These are phyloP conservation scores for Tauraco hartlaubi DNA, from an alignment of 2,797 vertebrate genomes.

Conservation along the genomic window DNA sequence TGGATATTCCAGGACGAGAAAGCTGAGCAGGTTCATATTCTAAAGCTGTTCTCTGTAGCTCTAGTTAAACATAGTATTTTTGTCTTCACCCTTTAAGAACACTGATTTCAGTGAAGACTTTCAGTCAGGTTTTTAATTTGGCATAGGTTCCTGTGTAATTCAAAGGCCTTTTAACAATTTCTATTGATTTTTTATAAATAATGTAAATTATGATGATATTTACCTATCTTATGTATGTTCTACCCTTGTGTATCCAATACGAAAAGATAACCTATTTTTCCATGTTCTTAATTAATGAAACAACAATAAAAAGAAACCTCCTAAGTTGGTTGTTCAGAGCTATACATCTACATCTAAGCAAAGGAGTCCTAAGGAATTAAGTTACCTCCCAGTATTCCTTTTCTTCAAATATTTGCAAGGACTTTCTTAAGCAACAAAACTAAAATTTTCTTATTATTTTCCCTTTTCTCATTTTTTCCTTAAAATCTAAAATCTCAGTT, in stretches of 20 bases:
- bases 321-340: neutral
- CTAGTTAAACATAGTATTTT: neutral
- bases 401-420: neutral
- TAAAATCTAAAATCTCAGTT: neutral
- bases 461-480: neutral
- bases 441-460: neutral
- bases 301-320: neutral
- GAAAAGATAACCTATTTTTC: neutral
- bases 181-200: neutral
- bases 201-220: neutral
- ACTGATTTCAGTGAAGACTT: neutral
- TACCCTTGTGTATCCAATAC: neutral
- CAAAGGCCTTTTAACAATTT: neutral
- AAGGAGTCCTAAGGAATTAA: neutral
- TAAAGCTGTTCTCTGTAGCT: neutral
- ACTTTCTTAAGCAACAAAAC: neutral
- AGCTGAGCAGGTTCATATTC: neutral
- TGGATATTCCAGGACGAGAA: neutral
- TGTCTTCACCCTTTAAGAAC: neutral
- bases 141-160: neutral
- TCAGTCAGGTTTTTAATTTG: neutral
- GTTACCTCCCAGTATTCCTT: neutral
- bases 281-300: neutral
- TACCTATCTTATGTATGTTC: fast-evolving
- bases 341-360: neutral